Conservation (phyloP, 92 coral and sea anemone genomes). For the Zoanthus solanderi region DNA sequence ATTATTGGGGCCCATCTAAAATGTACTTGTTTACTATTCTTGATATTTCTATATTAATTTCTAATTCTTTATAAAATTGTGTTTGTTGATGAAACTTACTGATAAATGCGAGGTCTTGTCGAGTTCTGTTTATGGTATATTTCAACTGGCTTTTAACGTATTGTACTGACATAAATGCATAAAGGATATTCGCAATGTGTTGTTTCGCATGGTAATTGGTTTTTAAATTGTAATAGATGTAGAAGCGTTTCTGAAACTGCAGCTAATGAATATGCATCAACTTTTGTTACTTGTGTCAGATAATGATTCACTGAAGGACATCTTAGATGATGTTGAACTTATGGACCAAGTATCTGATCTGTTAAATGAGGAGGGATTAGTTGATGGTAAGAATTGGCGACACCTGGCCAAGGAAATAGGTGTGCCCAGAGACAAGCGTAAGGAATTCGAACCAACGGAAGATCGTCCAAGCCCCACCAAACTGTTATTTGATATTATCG, state of each 20-base stretch:
- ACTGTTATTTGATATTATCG: slow-evolving; percentile 72
- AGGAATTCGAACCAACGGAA: slow-evolving; percentile 72
- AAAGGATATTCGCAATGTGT: too few relatives aligned
- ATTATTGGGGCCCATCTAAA: too few relatives aligned
- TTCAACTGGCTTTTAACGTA: too few relatives aligned
- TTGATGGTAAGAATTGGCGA: slow-evolving; percentile 71
- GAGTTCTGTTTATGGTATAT: too few relatives aligned
- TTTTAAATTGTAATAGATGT: not conserved
- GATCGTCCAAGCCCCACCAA: slow-evolving; percentile 77
- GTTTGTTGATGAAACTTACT: too few relatives aligned
- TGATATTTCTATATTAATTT: too few relatives aligned
- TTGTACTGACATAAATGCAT: too few relatives aligned
- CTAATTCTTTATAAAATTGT: too few relatives aligned
- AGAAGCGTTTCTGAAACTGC: not conserved
- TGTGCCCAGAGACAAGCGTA: slow-evolving; percentile 76
- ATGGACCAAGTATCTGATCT: slow-evolving; percentile 79
- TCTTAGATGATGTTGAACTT: slow-evolving; percentile 78
- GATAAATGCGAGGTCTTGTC: too few relatives aligned
- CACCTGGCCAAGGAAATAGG: slow-evolving; percentile 75
- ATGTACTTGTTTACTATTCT: too few relatives aligned
- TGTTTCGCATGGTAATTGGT: not conserved
- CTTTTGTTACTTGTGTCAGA: slow-evolving; percentile 40
- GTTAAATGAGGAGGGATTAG: slow-evolving; percentile 73
- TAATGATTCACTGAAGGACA: slow-evolving; percentile 73
- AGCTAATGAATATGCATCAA: not conserved